phyloP scores from a whole-genome alignment of 2,113 vertebrate genomes.

The Urocitellus parryii region DNA sequence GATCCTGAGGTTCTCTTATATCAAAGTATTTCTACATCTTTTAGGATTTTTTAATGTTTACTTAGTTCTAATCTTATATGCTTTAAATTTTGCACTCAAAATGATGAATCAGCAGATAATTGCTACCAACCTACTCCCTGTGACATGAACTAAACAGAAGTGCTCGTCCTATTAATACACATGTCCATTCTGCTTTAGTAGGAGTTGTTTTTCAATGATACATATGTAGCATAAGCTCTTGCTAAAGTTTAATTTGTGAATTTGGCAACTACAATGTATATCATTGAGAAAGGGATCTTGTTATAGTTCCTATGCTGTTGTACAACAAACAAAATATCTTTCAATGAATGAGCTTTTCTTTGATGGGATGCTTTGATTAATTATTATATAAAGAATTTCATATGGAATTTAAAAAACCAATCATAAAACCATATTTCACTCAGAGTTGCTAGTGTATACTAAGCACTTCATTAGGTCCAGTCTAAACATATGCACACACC shows the following conservation, averaged over 20 bases:
- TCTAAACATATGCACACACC: background rate
- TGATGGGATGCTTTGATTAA: background rate
- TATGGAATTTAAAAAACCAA: conserved; percentile 12
- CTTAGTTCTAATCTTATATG: background rate
- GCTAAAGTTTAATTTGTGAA: background rate
- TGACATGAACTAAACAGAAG: background rate
- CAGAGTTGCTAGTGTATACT: background rate
- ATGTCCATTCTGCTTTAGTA: background rate
- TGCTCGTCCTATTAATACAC: background rate
- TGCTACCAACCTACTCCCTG: background rate
- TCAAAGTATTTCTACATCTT: background rate
- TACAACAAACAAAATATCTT: background rate
- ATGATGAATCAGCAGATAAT: no score
- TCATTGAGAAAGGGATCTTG: background rate
- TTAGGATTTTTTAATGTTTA: background rate
- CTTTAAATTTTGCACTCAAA: background rate
- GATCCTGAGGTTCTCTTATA: background rate
- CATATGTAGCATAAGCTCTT: background rate
- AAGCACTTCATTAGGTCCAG: background rate
- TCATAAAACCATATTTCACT: background rate
- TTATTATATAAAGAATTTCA: conserved; percentile 5
- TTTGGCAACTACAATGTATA: background rate
- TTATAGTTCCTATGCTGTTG: background rate
- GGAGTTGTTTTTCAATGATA: background rate
- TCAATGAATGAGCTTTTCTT: background rate